Conservation (phyloP, 2,113 vertebrate species). For the Oxyruncus cristatus region DNA sequence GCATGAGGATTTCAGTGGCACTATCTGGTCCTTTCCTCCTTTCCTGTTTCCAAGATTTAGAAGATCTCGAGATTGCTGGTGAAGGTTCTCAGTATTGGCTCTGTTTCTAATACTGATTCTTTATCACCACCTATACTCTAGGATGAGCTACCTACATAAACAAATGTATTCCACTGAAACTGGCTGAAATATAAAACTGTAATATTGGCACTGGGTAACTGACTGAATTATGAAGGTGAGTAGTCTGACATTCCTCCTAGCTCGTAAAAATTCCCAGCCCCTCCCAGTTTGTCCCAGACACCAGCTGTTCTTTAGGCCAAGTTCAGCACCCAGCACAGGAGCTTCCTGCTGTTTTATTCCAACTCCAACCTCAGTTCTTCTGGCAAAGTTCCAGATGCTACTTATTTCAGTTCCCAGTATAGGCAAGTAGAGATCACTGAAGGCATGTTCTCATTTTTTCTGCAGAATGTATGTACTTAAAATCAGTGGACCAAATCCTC, state of each 20-base stretch:
- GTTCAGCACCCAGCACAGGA: not conserved
- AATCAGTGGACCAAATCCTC: not conserved
- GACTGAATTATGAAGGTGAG: not conserved
- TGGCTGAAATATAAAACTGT: not conserved
- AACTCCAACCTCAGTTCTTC: not conserved
- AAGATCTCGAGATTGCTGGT: not conserved
- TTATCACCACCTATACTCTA: not conserved
- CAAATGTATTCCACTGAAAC: not conserved
- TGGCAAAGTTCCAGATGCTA: not conserved
- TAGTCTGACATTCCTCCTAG: not conserved
- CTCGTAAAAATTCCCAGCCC: not conserved
- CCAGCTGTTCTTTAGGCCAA: fast-evolving
- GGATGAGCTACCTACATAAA: not conserved
- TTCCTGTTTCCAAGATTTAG: not conserved
- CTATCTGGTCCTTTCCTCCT: not conserved
- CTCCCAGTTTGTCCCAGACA: not conserved
- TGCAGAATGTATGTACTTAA: not conserved
- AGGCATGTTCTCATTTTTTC: not conserved
- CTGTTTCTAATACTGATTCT: not conserved
- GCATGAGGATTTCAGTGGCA: not conserved
- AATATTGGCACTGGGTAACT: not conserved
- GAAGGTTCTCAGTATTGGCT: not conserved
- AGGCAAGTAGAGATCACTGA: not conserved
- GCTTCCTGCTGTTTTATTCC: not conserved
- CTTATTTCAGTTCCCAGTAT: not conserved